phyloP scores from a whole-genome alignment of 2,113 vertebrate species.

The Microcebus ravelobensis region DNA sequence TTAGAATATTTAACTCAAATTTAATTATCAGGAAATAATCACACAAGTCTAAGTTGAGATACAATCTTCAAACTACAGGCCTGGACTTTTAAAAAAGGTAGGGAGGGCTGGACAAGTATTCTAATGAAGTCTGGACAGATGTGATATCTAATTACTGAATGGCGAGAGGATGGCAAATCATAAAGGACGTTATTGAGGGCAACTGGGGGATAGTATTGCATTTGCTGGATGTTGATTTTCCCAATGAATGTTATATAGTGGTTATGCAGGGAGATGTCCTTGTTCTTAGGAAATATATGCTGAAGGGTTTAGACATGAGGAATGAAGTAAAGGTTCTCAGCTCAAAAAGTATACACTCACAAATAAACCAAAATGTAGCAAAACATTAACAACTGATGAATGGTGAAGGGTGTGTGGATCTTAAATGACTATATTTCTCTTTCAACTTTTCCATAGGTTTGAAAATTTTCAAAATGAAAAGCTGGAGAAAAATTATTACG shows the following conservation, averaged over 20 bases:
- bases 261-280: background rate
- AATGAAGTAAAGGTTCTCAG: background rate
- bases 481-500: background rate
- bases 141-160: background rate
- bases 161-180: background rate
- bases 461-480: conserved; percentile 16
- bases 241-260: background rate
- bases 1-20: conserved; percentile 15
- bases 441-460: background rate
- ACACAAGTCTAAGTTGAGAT: background rate
- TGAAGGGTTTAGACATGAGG: background rate
- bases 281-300: background rate
- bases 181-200: background rate
- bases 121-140: background rate
- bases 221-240: background rate
- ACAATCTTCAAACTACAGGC: background rate
- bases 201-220: background rate
- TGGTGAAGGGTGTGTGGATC: background rate
- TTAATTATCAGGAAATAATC: background rate
- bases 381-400: conserved; percentile 44
- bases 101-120: background rate
- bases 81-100: background rate
- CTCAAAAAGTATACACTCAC: background rate
- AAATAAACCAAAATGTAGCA: background rate
- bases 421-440: background rate